Evolutionary conservation across 2,113 vertebrate genomes (phyloP).

Genomic region (Columba livia): DNA sequence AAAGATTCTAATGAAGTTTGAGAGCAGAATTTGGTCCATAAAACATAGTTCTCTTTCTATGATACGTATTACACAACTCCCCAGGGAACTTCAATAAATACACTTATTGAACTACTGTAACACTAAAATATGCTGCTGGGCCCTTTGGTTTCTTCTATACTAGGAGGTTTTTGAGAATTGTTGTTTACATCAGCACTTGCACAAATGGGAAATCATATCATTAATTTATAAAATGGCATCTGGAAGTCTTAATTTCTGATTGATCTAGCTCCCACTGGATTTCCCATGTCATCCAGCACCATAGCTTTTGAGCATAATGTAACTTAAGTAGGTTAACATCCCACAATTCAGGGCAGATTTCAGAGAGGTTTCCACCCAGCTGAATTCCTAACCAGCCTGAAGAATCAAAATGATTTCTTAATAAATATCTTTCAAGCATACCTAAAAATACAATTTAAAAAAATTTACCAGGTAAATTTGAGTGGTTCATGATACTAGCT

Average conservation of each 20-base stretch:
- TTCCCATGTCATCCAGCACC: slow-evolving; percentile 26
- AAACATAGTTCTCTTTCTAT: slow-evolving; percentile 13
- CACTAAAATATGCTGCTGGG: slow-evolving; percentile 24
- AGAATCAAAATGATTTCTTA: neutral
- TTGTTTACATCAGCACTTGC: slow-evolving; percentile 59
- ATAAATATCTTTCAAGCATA: neutral
- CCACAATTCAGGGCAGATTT: neutral
- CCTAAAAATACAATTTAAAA: neutral
- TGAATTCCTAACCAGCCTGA: neutral
- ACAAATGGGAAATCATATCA: slow-evolving; percentile 66
- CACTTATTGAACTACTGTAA: slow-evolving; percentile 41
- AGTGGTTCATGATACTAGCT: neutral
- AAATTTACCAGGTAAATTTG: neutral
- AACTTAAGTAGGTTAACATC: slow-evolving; percentile 51
- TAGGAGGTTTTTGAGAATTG: slow-evolving; percentile 33
- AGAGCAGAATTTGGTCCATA: slow-evolving; percentile 43
- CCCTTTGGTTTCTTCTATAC: neutral
- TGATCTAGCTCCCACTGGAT: slow-evolving; percentile 57
- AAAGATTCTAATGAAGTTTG: slow-evolving; percentile 29
- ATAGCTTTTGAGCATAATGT: slow-evolving; percentile 41
- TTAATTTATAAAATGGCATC: slow-evolving; percentile 72
- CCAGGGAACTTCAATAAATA: slow-evolving; percentile 50
- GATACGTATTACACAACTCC: neutral
- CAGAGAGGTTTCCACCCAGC: neutral
- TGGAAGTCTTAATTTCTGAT: slow-evolving; percentile 62